Evolutionary conservation across 2,797 vertebrate genomes (phyloP).

Genomic region (Sphenopsis melanotis): DNA sequence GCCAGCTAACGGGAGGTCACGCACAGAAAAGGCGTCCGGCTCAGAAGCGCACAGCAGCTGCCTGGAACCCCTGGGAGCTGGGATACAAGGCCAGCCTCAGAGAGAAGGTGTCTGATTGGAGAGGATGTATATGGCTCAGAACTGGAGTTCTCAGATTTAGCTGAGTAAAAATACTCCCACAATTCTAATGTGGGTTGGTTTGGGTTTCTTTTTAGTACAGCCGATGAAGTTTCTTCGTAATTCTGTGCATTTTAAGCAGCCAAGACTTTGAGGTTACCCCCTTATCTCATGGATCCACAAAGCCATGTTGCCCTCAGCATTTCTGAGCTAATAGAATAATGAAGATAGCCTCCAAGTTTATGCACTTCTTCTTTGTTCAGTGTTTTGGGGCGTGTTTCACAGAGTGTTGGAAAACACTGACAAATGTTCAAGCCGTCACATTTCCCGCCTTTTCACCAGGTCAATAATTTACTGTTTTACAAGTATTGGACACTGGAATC

Average conservation of each 20-base stretch:
- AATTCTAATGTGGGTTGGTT: neutral
- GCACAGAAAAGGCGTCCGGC: rapidly evolving
- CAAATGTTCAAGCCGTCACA: neutral
- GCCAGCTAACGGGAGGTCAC: rapidly evolving
- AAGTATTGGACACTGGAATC: neutral
- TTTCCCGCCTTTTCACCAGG: neutral
- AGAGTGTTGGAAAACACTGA: neutral
- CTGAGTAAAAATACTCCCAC: neutral
- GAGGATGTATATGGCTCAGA: neutral
- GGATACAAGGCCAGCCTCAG: neutral
- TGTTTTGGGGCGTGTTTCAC: neutral
- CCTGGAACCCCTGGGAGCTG: neutral
- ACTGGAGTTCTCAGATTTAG: neutral
- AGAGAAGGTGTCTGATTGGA: neutral
- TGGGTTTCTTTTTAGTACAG: neutral
- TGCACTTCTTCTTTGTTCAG: neutral
- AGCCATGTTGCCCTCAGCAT: neutral
- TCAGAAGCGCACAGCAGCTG: neutral
- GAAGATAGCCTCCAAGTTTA: neutral
- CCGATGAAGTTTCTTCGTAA: neutral
- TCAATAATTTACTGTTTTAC: neutral
- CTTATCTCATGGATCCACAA: neutral
- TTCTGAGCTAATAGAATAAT: neutral
- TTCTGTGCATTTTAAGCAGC: rapidly evolving
- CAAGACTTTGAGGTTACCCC: neutral